phyloP scores from a whole-genome alignment of 2,113 vertebrate species.

The Mesitornis unicolor region DNA sequence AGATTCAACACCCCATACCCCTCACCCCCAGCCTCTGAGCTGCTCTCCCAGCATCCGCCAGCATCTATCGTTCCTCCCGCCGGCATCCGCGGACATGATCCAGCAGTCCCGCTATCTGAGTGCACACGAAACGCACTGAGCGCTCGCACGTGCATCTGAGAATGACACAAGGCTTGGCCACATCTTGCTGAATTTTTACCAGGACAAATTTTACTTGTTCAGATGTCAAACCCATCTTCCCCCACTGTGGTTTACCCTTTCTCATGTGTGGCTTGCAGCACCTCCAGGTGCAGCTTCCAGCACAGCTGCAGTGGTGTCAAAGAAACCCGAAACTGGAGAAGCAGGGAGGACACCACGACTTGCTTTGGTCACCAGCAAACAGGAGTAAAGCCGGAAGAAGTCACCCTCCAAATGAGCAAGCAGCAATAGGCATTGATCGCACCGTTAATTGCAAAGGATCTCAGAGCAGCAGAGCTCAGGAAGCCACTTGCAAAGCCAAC shows the following conservation, averaged over 20 bases:
- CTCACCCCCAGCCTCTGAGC: not conserved
- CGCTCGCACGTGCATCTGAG: accelerated
- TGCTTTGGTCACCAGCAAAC: not conserved
- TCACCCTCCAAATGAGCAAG: accelerated
- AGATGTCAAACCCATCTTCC: not conserved
- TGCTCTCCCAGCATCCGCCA: not conserved
- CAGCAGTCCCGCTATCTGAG: accelerated
- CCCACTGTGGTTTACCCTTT: not conserved
- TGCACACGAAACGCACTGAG: accelerated
- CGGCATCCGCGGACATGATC: accelerated
- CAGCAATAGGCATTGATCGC: not conserved
- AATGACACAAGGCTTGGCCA: not conserved
- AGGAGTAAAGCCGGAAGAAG: not conserved
- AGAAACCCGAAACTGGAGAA: accelerated
- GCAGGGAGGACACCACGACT: not conserved
- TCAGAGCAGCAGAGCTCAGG: not conserved
- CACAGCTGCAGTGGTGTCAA: not conserved
- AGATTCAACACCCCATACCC: accelerated
- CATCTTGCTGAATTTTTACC: accelerated
- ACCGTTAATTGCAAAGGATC: not conserved
- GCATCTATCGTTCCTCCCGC: not conserved
- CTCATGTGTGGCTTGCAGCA: not conserved
- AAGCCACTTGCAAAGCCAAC: not conserved
- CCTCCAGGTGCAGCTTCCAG: not conserved
- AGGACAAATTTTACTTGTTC: too few relatives aligned